Percentiles rank a stretch among this genome's conserved stretches.
Conservation (phyloP, 2,797 vertebrate species). For the Xiphophorus birchmanni region DNA sequence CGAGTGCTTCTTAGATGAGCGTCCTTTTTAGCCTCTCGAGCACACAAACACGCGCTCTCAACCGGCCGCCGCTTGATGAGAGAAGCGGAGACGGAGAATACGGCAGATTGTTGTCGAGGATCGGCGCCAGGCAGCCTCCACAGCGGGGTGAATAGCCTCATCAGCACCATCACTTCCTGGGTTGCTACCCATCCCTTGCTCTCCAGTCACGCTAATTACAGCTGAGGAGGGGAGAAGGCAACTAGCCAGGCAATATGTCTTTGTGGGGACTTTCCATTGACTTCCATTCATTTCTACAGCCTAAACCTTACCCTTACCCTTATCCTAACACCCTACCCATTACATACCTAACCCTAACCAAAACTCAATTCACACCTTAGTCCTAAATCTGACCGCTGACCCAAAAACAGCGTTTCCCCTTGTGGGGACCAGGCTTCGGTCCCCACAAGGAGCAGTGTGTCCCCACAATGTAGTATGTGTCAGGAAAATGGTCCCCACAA, state of each 20-base stretch:
- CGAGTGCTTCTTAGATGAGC: conserved; percentile 41
- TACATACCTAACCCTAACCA: no score
- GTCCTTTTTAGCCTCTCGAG: conserved; percentile 6
- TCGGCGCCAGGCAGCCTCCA: conserved; percentile 53
- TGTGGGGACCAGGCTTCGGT: no score
- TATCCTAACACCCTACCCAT: background rate
- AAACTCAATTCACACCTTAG: no score
- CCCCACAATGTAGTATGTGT: no score
- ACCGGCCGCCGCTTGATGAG: conserved; percentile 23
- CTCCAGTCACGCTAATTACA: conserved; percentile 73
- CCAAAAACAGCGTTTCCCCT: no score
- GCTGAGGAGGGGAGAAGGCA: conserved; percentile 29
- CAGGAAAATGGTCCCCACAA: no score
- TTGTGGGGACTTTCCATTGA: background rate
- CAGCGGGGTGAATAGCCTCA: conserved; percentile 63
- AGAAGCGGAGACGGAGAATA: conserved; percentile 57
- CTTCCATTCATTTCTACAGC: no score
- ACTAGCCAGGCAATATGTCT: conserved; percentile 6
- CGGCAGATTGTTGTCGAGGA: conserved; percentile 41
- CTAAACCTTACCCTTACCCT: no score
- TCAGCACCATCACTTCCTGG: conserved; percentile 67
- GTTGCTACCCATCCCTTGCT: conserved; percentile 49
- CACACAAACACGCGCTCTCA: conserved; percentile 18
- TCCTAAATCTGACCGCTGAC: no score
- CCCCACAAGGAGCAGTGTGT: no score